phyloP scores from a whole-genome alignment of 2,113 vertebrate genomes.

The Hippocampus barbouri region DNA sequence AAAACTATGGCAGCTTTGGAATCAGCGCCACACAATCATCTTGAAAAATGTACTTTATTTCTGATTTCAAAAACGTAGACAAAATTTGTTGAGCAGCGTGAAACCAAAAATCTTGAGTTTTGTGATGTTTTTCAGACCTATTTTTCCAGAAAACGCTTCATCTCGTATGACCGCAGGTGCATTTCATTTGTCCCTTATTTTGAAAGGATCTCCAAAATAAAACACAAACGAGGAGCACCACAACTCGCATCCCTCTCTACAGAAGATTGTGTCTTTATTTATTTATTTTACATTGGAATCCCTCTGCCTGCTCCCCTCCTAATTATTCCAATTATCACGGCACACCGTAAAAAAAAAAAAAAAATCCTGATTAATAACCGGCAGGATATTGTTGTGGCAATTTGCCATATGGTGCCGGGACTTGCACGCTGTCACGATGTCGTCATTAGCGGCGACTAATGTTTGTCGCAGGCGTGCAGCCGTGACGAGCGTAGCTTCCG shows the following conservation, averaged over 20 bases:
- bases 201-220: background rate
- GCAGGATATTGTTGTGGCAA: constrained; percentile 99
- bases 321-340: constrained; percentile 99
- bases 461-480: constrained; percentile 98
- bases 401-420: constrained; percentile 99
- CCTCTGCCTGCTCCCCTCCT: constrained; percentile 84
- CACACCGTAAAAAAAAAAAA: constrained; percentile 87
- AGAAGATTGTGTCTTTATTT: background rate
- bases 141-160: background rate
- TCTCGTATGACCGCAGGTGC: background rate
- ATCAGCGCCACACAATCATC: too few relatives aligned
- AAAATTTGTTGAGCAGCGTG: too few relatives aligned
- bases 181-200: background rate
- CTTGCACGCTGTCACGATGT: constrained; percentile 99
- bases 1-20: too few relatives aligned
- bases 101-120: too few relatives aligned
- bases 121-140: too few relatives aligned
- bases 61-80: too few relatives aligned
- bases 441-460: constrained; percentile 99
- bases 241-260: background rate
- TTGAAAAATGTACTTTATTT: too few relatives aligned
- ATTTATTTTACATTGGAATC: constrained; percentile 20
- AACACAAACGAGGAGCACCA: background rate
- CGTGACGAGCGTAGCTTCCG: constrained; percentile 96
- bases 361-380: constrained; percentile 97